Evolutionary conservation across 2,797 vertebrate species (phyloP).

Genomic region (Alauda arvensis): DNA sequence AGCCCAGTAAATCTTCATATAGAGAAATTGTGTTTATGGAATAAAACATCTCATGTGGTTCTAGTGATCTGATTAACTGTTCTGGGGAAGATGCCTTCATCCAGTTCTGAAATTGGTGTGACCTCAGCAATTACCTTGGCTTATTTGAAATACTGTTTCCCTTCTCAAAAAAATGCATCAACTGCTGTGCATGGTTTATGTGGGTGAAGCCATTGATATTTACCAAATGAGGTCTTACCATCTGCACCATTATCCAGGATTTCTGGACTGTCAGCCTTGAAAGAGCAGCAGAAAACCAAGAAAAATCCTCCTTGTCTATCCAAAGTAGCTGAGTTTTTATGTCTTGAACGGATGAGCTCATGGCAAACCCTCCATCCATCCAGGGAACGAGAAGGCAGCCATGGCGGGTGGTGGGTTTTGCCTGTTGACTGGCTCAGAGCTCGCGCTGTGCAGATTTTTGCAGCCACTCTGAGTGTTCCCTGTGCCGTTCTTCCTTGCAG

Average conservation of each 20-base stretch:
- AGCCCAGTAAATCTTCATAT: not conserved
- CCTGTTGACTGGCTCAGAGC: not conserved
- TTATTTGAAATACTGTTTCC: not conserved
- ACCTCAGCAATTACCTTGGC: not conserved
- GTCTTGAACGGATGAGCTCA: not conserved
- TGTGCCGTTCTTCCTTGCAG: conserved; percentile 52
- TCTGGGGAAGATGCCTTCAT: not conserved
- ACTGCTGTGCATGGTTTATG: fast-evolving
- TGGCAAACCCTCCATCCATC: not conserved
- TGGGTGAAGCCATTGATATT: not conserved
- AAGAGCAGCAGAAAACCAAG: not conserved
- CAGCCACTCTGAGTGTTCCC: not conserved
- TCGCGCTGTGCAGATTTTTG: not conserved
- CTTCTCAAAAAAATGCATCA: not conserved
- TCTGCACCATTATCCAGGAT: not conserved
- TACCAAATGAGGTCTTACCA: not conserved
- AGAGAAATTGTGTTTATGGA: not conserved
- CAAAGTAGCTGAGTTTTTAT: not conserved
- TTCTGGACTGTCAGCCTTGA: not conserved
- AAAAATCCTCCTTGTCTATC: not conserved
- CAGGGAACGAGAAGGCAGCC: not conserved
- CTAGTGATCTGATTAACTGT: not conserved
- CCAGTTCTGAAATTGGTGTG: not conserved
- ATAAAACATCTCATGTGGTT: not conserved
- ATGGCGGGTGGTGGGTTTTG: not conserved